phyloP scores from a whole-genome alignment of 2,113 vertebrate species.

The Verasper variegatus region DNA sequence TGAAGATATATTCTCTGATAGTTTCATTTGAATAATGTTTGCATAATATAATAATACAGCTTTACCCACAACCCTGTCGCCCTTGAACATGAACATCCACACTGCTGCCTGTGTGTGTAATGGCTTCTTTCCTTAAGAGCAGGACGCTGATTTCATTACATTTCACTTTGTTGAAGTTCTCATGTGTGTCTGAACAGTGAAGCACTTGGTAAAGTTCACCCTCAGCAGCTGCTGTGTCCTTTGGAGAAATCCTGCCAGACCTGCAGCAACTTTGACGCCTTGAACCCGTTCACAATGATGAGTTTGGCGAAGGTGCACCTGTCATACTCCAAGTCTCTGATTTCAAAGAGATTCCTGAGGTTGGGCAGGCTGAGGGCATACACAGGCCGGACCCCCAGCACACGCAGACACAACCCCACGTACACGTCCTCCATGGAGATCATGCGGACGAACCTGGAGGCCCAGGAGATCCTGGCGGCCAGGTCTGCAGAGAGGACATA shows the following conservation, averaged over 20 bases:
- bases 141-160: not conserved
- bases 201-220: not conserved
- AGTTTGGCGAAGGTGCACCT: conserved; percentile 70
- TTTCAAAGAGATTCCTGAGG: conserved; percentile 72
- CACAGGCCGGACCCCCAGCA: conserved; percentile 68
- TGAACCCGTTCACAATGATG: conserved; percentile 74
- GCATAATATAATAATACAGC: not conserved
- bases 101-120: not conserved
- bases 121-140: conserved; percentile 28
- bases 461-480: conserved; percentile 70
- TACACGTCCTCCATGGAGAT: conserved; percentile 88
- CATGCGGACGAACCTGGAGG: conserved; percentile 64
- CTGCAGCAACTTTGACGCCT: conserved; percentile 38
- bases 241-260: conserved; percentile 79
- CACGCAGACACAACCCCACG: conserved; percentile 82
- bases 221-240: conserved; percentile 66
- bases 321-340: conserved; percentile 73
- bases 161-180: not conserved
- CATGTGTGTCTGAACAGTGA: not conserved
- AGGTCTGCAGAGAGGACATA: conserved; percentile 84
- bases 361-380: conserved; percentile 46
- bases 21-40: not conserved
- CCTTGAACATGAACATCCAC: not conserved
- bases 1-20: no score
- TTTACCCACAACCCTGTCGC: not conserved